Evolutionary conservation across 2,113 vertebrate species (phyloP), one percentile per base, ranked within the genome.

Genomic region (Crotophaga sulcirostris): DNA sequence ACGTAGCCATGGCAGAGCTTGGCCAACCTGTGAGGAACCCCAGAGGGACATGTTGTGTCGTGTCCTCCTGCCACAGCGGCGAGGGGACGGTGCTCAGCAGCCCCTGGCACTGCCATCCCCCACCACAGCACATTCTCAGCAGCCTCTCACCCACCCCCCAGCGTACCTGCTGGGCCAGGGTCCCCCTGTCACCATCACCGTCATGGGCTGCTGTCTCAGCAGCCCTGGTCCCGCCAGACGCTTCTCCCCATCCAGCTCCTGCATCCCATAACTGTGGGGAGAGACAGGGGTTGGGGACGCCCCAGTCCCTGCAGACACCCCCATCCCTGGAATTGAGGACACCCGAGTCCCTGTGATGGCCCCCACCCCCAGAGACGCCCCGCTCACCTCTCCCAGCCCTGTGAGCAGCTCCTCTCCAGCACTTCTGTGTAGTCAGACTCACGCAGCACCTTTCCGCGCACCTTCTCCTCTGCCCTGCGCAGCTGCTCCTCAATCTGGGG

Each of bases 1-100:
- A 96, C 81, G 34, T 62, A 84, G 84, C 96, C 1, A 47, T 82
- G 96, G 69, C 96, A 96, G 93, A 96, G 82, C 93, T 96, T 96
- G 92, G 93, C 84, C 45, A 96, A 56, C 87, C 95, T 95, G 91
- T 5, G 1, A 16, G 54, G 70, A 54, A 75, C 17, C 70, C 0
- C 38, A 40, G 28, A 3, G 1, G 34, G 36, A 64, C 62, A 51
- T 4, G 0, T 33, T 2, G 3, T 0, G 2, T 16, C 45, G 3
- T 0, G 2, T 16, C 45, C 38, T 31, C 23, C 6, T 6, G 52
- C 63, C 23, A 4, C 0, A 47, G 67, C 0, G 3, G 72, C 4
- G 9, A 49, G 60, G 34, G 58, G 9, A 38, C 3, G 0, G 45
- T 1, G 47, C 59, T 74, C 6, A 3, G 6, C 49, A 13, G 2